Base-by-base conservation (phyloP, 2,113 vertebrate species). In the Nipponia nippon region DNA sequence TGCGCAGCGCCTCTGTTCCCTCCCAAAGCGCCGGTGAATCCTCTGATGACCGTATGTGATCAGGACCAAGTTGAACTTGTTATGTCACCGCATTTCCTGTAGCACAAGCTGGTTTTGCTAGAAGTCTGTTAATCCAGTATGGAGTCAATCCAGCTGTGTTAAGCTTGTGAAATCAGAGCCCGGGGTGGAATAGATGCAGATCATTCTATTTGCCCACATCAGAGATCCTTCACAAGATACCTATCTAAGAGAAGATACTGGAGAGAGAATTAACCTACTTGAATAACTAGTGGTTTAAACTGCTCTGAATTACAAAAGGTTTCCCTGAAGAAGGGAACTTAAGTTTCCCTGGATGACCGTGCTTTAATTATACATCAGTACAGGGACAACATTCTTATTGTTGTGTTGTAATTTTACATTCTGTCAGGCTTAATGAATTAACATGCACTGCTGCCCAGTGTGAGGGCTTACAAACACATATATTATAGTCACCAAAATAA, bases 141-240 rank as follows among this genome's bases (percentile, higher is more conserved):
- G 93, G 91, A 93, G 70, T 30, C 72, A 67, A 67, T 80, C 84
- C 87, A 89, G 87, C 22, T 93, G 19, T 86, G 67, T 71, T 69
- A 7, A 79, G 47, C 29, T 97, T 95, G 91, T 66, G 89, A 95
- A 95, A 94, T 93, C 87, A 90, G 81, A 88, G 87, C 95, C 91
- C 0, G n/a, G 50, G 92, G 90, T 90, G 42, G 83, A 91, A 76
- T 21, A 91, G 87, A 89, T 96, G 81, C 84, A 83, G 87, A 87
- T 90, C 75, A 14, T 38, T 15, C 25, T 21, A 1, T 36, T 67
- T 90, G 86, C 90, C 93, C 93, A 97, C 96, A 96, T 93, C 89
- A 93, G 77, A 94, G 86, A 69, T 93, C 67, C 70, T 87, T 63
- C 72, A 80, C 19, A 7, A 93, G 89, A 95, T 93, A 34, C 15